Percentiles rank a stretch among this genome's conserved stretches.
Evolutionary conservation across 2,888 invertebrate species (phyloP).

Genomic region (Chrysomela aeneicollis): DNA sequence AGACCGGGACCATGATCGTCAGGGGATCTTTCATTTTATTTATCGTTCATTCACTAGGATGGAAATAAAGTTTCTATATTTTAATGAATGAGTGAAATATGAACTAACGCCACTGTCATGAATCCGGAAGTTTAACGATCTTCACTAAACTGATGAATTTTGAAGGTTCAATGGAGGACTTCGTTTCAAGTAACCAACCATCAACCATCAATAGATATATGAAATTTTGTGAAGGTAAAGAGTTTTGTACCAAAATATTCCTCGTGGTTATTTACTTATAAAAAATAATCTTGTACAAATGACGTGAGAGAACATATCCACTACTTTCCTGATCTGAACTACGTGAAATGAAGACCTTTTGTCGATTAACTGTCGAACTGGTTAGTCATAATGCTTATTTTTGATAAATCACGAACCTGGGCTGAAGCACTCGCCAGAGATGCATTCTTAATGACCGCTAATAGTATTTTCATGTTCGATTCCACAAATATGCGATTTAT

Average conservation of each 20-base stretch:
- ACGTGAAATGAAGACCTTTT: neutral
- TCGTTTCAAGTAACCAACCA: too few species aligned
- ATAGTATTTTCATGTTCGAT: conserved; percentile 44
- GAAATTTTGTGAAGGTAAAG: too few species aligned
- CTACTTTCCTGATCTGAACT: neutral
- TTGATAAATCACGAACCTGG: conserved; percentile 18
- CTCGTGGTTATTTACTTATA: too few species aligned
- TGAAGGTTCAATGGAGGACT: too few species aligned
- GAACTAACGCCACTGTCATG: too few species aligned
- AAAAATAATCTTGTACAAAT: too few species aligned
- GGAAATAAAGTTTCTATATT: too few species aligned
- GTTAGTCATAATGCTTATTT: neutral
- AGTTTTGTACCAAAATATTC: too few species aligned
- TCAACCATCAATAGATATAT: too few species aligned
- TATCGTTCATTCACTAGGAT: neutral
- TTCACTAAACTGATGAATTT: too few species aligned
- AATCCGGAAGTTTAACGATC: too few species aligned
- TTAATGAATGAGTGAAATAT: too few species aligned
- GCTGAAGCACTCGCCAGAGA: conserved; percentile 22
- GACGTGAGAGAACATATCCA: neutral
- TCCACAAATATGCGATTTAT: conserved; percentile 42
- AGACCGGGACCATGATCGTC: neutral
- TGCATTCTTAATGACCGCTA: conserved; percentile 36
- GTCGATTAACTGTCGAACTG: neutral
- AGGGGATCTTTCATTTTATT: neutral